phyloP scores from a whole-genome alignment of 2,113 vertebrate species.

The Clarias macrocephalus region DNA sequence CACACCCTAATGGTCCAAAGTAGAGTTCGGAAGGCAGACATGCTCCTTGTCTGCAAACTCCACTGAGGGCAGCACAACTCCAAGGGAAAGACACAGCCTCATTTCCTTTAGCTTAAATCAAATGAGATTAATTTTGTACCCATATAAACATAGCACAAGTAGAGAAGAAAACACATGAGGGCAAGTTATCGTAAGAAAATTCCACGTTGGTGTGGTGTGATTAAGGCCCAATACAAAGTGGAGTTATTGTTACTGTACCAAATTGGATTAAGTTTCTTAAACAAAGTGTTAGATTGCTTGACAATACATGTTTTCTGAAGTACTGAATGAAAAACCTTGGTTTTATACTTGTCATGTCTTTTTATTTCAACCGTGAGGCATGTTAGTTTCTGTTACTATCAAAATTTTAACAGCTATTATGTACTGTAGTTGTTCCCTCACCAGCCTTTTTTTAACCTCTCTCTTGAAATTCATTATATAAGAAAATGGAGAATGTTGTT shows the following conservation, averaged over 20 bases:
- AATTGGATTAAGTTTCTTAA: neutral
- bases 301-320: neutral
- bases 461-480: neutral
- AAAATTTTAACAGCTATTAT: neutral
- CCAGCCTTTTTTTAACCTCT: neutral
- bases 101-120: conserved; percentile 62
- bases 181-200: neutral
- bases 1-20: conserved; percentile 75
- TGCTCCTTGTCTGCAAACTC: conserved; percentile 68
- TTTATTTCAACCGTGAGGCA: neutral
- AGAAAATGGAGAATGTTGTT: neutral
- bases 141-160: neutral
- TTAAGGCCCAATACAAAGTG: neutral
- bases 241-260: neutral
- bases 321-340: neutral
- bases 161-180: neutral
- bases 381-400: neutral
- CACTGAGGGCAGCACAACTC: conserved; percentile 69
- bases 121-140: neutral
- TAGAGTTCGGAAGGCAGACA: conserved; percentile 73
- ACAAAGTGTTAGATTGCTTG: neutral
- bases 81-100: conserved; percentile 71
- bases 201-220: neutral
- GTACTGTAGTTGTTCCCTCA: neutral
- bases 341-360: neutral